Percentiles rank a stretch among this genome's conserved stretches.
phyloP scores from a whole-genome alignment of 2,888 invertebrate genomes.

The Pogonocherus hispidulus region DNA sequence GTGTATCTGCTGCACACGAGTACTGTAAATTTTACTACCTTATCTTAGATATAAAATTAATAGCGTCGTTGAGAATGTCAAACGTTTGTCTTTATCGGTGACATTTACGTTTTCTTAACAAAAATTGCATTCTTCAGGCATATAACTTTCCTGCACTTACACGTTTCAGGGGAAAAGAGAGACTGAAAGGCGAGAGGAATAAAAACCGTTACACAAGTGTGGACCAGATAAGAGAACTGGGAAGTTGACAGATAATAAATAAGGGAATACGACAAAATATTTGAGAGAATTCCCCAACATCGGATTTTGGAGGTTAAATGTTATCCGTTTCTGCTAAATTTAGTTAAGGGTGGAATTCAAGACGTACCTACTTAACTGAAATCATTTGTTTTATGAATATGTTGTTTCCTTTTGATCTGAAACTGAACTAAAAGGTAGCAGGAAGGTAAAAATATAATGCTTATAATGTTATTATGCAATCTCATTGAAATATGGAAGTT shows the following conservation, averaged over 20 bases:
- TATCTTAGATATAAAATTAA: conserved; percentile 17
- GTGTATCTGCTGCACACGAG: neutral
- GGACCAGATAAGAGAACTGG: conserved; percentile 33
- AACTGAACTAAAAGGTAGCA: neutral
- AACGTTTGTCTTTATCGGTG: conserved; percentile 4
- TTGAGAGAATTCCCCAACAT: conserved; percentile 19
- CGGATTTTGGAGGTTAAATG: conserved; percentile 17
- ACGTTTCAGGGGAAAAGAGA: neutral
- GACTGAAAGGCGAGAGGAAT: conserved; percentile 14
- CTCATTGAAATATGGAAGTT: too few relatives aligned
- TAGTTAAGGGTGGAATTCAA: conserved; percentile 2
- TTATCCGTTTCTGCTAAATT: conserved; percentile 17
- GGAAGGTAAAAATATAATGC: neutral
- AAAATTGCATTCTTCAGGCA: conserved; percentile 12
- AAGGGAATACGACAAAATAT: conserved; percentile 32
- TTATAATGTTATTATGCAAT: too few relatives aligned
- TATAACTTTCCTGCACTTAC: conserved; percentile 3
- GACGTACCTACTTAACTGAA: neutral
- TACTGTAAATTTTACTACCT: neutral
- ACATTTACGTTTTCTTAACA: conserved; percentile 9
- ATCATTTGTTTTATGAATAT: conserved; percentile 14
- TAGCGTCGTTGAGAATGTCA: conserved; percentile 1
- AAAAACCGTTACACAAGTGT: conserved; percentile 34
- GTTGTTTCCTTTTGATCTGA: neutral
- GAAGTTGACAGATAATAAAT: conserved; percentile 34